phyloP scores from a whole-genome alignment of 2,797 vertebrate species.

The Chelon auratus region DNA sequence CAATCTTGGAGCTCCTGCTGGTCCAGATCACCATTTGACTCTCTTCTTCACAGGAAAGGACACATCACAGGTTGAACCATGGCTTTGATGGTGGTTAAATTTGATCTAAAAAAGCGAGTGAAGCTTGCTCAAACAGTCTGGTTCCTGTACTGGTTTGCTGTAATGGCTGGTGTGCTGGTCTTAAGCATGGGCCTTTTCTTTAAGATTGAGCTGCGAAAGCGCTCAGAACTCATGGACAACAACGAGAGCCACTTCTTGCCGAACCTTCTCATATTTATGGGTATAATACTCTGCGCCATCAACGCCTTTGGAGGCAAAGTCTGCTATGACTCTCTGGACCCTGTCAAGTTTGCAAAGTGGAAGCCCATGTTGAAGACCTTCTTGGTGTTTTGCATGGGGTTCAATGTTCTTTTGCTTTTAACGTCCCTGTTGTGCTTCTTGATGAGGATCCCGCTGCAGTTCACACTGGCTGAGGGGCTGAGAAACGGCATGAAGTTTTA shows the following conservation, averaged over 20 bases:
- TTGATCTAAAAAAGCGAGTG: conserved; percentile 95
- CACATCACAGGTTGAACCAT: conserved; percentile 78
- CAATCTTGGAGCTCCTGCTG: conserved; percentile 32
- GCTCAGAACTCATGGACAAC: conserved; percentile 98
- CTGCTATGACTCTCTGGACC: conserved; percentile 97
- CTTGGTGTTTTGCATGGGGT: conserved; percentile 86
- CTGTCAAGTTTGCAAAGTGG: conserved; percentile 92
- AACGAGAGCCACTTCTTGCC: conserved; percentile 97
- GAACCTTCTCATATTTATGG: conserved; percentile 93
- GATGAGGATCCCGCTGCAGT: conserved; percentile 92
- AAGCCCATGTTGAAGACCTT: conserved; percentile 91
- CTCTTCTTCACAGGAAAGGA: conserved; percentile 44
- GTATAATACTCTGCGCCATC: conserved; percentile 89
- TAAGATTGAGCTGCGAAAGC: conserved; percentile 96
- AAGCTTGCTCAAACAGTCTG: conserved; percentile 97
- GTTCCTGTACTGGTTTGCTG: conserved; percentile 98
- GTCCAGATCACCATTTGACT: conserved; percentile 11
- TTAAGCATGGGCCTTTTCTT: conserved; percentile 96
- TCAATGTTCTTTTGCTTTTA: conserved; percentile 87
- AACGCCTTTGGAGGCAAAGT: conserved; percentile 95
- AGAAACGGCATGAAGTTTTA: conserved; percentile 95
- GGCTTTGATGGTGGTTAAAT: conserved; percentile 94
- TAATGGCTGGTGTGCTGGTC: conserved; percentile 91
- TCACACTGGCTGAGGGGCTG: conserved; percentile 91
- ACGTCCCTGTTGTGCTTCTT: conserved; percentile 90